phyloP scores from a whole-genome alignment of 2,888 invertebrate species.

The Leptopilina syphax region DNA sequence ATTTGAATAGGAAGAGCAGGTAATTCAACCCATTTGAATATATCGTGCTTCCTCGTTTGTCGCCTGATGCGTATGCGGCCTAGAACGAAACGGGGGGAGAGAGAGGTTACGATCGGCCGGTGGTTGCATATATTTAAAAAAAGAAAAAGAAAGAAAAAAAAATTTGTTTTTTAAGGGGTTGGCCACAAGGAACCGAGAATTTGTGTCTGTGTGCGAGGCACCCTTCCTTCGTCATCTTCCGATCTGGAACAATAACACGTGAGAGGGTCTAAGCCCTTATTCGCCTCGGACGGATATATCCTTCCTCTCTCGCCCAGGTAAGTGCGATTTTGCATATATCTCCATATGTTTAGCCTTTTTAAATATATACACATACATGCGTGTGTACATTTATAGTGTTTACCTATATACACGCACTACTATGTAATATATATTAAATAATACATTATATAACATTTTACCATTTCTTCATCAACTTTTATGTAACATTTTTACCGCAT shows the following conservation, averaged over 20 bases:
- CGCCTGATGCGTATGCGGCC: slow-evolving; percentile 50
- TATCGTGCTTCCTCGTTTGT: slow-evolving; percentile 58
- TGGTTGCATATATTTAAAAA: slow-evolving; percentile 75
- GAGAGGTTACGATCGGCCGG: slow-evolving; percentile 54
- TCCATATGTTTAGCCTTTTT: slow-evolving; percentile 73
- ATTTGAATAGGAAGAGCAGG: slow-evolving; percentile 77
- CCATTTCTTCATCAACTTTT: too few relatives aligned
- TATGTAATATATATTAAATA: too few relatives aligned
- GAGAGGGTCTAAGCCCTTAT: slow-evolving; percentile 53
- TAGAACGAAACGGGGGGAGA: slow-evolving; percentile 29
- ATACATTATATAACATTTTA: too few relatives aligned
- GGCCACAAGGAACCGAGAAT: slow-evolving; percentile 54
- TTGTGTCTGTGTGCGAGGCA: slow-evolving; percentile 32
- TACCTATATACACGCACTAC: too few relatives aligned
- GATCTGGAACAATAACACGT: slow-evolving; percentile 72
- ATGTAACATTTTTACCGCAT: too few relatives aligned
- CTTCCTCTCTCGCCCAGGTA: slow-evolving; percentile 67
- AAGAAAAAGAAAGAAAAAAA: slow-evolving; percentile 54
- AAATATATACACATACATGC: too few relatives aligned
- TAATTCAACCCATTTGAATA: slow-evolving; percentile 75
- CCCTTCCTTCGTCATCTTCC: slow-evolving; percentile 68
- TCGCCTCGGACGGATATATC: slow-evolving; percentile 65
- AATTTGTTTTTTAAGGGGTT: slow-evolving; percentile 65
- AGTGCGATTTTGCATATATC: slow-evolving; percentile 76
- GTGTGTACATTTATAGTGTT: too few relatives aligned